Base-by-base conservation (phyloP, 35 echinoderm and acorn worm genomes). In the Apostichopus japonicus region DNA sequence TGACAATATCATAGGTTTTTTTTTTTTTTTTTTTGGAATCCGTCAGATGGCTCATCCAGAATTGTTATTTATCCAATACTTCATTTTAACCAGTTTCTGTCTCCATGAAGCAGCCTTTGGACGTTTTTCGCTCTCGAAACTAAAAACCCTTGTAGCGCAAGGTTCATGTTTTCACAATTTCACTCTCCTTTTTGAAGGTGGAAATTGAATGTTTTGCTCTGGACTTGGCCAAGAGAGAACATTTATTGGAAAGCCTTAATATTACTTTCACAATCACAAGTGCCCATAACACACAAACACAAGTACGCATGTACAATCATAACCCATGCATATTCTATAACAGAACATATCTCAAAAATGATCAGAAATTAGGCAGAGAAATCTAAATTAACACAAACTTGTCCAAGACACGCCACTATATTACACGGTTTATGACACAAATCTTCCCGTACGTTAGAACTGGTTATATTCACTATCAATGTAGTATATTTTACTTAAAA, bases 11-110 rank as follows among this genome's bases (percentile, higher is more conserved):
- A 23, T 75, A 75, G 71, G 71, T 75, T 75, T 14, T 75, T 44
- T 44, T 44, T 75, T 44, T 44, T 44, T n/a, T n/a, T 44, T 44
- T 19, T 75, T 75, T 75, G 71, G 71, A 75, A n/a, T 23, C 21
- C 71, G n/a, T 75, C 71, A 75, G 71, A 14, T 75, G 71, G 71
- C 71, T 19, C 17, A 75, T 75, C 71, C 71, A 75, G 71, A 75
- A 19, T 21, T 67, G 33, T 44, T 44, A 44, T 67, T 15, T 67
- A 67, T 19, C 63, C 63, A 75, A 75, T 75, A 75, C 71, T 75
- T 75, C 15, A 75, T 75, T 21, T 75, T 61, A 61, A 61, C 57
- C 57, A 61, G 57, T 8, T 61, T 61, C 57, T 61, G 8, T 61
- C 14, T 21, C 71, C 63, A 67, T 67, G 63, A 19, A 67, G 63